A percentile compares a stretch with the other conserved stretches of the same genome.
phyloP scores from a whole-genome alignment of 2,888 invertebrate species.

The Antheraea assamensis region DNA sequence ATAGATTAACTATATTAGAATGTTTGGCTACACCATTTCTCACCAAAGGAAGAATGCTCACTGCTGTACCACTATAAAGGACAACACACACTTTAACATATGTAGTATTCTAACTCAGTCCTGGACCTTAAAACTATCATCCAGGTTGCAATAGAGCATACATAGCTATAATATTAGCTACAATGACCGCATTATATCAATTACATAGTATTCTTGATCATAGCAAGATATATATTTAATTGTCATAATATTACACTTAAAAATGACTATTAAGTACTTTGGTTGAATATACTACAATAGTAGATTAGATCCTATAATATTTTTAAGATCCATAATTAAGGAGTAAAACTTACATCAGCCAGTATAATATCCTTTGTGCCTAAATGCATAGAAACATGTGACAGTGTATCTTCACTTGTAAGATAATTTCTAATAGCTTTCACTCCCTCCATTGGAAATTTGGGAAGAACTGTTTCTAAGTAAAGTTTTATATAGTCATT shows the following conservation, averaged over 20 bases:
- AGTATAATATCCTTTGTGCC: constrained; percentile 93
- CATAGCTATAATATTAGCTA: too few relatives aligned
- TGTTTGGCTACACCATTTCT: not conserved
- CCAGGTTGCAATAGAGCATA: not conserved
- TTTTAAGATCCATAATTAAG: not conserved
- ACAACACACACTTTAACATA: not conserved
- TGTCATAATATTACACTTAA: too few relatives aligned
- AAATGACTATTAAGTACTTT: too few relatives aligned
- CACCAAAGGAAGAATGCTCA: not conserved
- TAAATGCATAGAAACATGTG: constrained; percentile 87
- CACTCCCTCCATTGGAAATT: constrained; percentile 89
- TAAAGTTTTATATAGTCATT: constrained; percentile 85
- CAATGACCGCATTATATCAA: too few relatives aligned
- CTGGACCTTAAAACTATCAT: not conserved
- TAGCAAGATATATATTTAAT: too few relatives aligned
- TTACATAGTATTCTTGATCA: too few relatives aligned
- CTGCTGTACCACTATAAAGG: not conserved
- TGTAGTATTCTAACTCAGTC: not conserved
- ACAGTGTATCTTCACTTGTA: constrained; percentile 84
- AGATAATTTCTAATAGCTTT: constrained; percentile 85
- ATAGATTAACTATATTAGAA: not conserved
- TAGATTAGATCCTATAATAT: not conserved
- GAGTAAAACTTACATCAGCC: constrained; percentile 84
- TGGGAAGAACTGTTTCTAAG: constrained; percentile 86
- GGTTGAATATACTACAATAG: too few relatives aligned